A percentile compares a stretch with the other conserved stretches of the same genome.
Conservation (phyloP, 2,888 invertebrate genomes). For the Tachina lurida region DNA sequence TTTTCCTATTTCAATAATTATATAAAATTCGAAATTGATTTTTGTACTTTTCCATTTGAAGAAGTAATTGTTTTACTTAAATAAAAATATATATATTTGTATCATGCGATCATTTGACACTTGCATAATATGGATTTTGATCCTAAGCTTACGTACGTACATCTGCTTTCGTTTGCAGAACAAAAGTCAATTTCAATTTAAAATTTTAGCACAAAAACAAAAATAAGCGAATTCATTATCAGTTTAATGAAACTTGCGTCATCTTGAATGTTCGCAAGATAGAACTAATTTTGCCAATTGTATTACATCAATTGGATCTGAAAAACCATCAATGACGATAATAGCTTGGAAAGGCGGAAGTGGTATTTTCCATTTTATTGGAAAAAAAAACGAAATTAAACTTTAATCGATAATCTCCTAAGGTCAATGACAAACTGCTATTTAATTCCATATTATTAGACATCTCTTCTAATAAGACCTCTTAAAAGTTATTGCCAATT, state of each 20-base stretch:
- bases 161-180: not conserved
- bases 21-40: too few relatives aligned
- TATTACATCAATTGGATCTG: not conserved
- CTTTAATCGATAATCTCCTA: too few relatives aligned
- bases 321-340: not conserved
- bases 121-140: slow-evolving; percentile 34
- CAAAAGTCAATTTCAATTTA: slow-evolving; percentile 21
- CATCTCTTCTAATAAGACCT: too few relatives aligned
- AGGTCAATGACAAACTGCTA: not conserved
- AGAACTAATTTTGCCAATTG: not conserved
- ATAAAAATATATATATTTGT: not conserved
- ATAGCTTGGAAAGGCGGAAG: not conserved
- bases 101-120: not conserved
- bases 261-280: slow-evolving; percentile 5
- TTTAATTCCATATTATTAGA: too few relatives aligned
- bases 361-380: not conserved
- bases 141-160: slow-evolving; percentile 11
- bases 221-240: slow-evolving; percentile 9
- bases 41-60: too few relatives aligned
- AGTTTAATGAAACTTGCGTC: slow-evolving; percentile 22
- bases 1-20: too few relatives aligned
- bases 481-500: too few relatives aligned
- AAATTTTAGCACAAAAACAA: not conserved
- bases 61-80: too few relatives aligned
- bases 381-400: too few relatives aligned